Conservation (phyloP, 2,113 vertebrate genomes). For the Petaurus breviceps region DNA sequence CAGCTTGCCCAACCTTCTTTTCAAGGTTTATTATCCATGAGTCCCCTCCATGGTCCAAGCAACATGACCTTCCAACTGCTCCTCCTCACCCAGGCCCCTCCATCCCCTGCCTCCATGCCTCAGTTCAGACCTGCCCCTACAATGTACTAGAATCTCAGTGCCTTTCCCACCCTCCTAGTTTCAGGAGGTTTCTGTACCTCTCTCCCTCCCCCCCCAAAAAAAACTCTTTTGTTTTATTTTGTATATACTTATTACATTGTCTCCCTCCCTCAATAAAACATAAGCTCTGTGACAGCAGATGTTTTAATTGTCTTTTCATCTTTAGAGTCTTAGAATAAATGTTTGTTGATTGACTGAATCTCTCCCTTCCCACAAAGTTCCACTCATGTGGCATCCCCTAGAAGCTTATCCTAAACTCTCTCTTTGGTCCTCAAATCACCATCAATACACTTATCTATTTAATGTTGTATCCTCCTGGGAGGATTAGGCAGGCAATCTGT, state of each 20-base stretch:
- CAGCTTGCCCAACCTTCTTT: neutral
- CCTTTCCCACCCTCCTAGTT: neutral
- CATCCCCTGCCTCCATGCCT: neutral
- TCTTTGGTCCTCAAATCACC: neutral
- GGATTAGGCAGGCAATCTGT: neutral
- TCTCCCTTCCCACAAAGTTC: neutral
- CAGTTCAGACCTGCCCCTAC: neutral
- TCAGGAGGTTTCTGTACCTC: neutral
- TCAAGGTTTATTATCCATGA: neutral
- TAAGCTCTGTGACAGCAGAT: neutral
- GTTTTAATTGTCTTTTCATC: neutral
- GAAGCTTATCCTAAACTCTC: neutral
- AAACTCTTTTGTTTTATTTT: neutral
- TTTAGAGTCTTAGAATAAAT: neutral
- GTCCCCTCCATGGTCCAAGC: neutral
- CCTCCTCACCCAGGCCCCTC: neutral
- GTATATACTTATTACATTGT: neutral
- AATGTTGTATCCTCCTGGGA: neutral
- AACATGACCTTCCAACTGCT: neutral
- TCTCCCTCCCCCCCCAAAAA: neutral
- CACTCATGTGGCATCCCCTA: neutral
- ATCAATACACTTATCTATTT: neutral
- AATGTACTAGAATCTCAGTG: neutral
- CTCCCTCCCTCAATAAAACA: neutral
- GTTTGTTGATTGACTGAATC: neutral